Evolutionary conservation across 2,113 vertebrate species (phyloP), one percentile per base, ranked within the genome.

Genomic region (Haplochromis burtoni): DNA sequence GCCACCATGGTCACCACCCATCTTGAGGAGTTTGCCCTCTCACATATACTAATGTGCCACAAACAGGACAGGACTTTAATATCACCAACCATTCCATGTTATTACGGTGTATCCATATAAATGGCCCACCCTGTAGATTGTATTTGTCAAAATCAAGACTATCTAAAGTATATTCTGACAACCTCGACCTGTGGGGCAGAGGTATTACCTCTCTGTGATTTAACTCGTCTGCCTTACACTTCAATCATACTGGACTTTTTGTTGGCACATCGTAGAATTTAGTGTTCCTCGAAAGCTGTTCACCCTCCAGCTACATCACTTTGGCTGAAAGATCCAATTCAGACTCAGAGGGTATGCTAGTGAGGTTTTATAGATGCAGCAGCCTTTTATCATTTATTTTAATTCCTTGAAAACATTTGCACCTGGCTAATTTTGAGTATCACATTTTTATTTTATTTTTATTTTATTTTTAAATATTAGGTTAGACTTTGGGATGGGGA

Each of bases 1-100:
- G 54, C 24, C 54, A 8, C 0, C 24, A 57, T 57, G 54, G 24
- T 57, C 54, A 57, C 54, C 54, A 29, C 2, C 54, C 54, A 57
- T 2, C 54, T 57, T 57, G 24, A 26, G 54, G 54, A 29, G 54
- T 2, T 29, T 8, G 0, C 24, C 24, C 24, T 0, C 12, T 57
- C 54, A 57, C 54, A 57, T 57, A 29, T 57, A 57, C 24, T 57
- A 57, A 57, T 57, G 54, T 29, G 24, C 13, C 13, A 0, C 54
- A 57, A 57, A 26, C 54, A 14, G 54, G 24, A 26, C 54, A 14
- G 54, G 24, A 29, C 24, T 57, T 57, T 57, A 57, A 57, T 57
- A 57, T 57, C 55, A 29, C 55, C 55, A 16, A 57, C 2, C 55
- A 29, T 3, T 57, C 0, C 4, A 57, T 16, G 5, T 57, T 57